Conservation (phyloP, 2,888 invertebrate genomes). For the Lymantria monacha region DNA sequence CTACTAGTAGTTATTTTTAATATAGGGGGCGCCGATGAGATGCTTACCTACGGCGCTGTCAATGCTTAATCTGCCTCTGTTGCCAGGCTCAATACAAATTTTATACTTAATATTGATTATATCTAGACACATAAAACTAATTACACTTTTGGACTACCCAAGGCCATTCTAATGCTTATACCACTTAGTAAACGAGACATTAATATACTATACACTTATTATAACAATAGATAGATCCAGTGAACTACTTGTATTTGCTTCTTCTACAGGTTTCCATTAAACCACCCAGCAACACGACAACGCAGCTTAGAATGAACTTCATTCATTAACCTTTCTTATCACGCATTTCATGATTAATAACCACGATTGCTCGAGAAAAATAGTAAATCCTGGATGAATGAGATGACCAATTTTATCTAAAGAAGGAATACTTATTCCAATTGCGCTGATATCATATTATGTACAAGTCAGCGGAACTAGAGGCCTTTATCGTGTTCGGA, state of each 20-base stretch:
- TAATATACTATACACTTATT: neutral
- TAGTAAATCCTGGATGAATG: neutral
- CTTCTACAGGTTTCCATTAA: slow-evolving; percentile 13
- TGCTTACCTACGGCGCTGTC: no score
- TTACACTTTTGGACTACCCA: no score
- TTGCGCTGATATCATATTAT: no score
- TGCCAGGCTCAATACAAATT: no score
- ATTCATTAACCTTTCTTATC: neutral
- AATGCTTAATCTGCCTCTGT: no score
- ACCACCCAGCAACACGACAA: slow-evolving; percentile 2
- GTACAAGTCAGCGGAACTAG: neutral
- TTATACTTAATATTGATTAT: no score
- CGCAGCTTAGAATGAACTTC: slow-evolving; percentile 2
- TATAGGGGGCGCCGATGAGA: no score
- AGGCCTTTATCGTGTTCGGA: neutral
- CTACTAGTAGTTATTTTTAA: no score
- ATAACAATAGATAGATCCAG: neutral
- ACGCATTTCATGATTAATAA: slow-evolving; percentile 1
- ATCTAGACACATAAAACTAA: no score
- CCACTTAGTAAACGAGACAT: neutral
- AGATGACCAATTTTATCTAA: no score
- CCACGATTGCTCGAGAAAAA: neutral
- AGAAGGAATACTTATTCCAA: no score
- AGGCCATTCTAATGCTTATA: no score
- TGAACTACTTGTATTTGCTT: slow-evolving; percentile 5